Conservation (phyloP, 2,113 vertebrate genomes). For the Cranoglanis bouderius region DNA sequence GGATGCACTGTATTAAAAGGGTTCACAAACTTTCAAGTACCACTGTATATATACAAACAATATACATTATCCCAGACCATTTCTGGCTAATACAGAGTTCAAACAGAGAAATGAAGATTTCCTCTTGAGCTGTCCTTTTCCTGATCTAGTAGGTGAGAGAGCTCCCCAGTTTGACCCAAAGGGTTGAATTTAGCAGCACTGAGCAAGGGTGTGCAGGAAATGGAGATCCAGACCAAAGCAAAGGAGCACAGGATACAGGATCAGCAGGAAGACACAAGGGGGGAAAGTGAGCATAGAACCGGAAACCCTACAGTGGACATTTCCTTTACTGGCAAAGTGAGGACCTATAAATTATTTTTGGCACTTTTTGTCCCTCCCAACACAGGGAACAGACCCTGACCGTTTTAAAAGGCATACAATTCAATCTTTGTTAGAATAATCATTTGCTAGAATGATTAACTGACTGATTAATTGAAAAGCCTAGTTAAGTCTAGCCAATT, state of each 20-base stretch:
- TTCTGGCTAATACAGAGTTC: not conserved
- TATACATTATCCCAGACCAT: not conserved
- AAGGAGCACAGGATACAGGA: conserved; percentile 38
- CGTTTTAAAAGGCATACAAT: not conserved
- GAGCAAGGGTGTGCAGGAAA: conserved; percentile 31
- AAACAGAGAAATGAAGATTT: not conserved
- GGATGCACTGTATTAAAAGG: too few species aligned
- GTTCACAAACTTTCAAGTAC: too few species aligned
- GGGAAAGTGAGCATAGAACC: conserved; percentile 19
- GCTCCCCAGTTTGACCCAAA: not conserved
- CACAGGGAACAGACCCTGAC: not conserved
- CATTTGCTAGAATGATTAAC: not conserved
- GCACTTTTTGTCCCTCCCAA: not conserved
- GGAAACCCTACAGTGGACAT: conserved; percentile 11
- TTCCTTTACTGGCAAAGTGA: conserved; percentile 18
- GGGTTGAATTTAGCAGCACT: not conserved
- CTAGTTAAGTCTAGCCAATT: not conserved
- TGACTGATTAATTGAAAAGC: too few species aligned
- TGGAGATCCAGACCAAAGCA: conserved; percentile 43
- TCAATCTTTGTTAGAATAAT: not conserved
- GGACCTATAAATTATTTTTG: conserved; percentile 27
- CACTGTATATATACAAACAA: not conserved
- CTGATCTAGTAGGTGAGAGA: not conserved
- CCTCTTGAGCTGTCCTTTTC: conserved; percentile 7
- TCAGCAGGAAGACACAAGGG: conserved; percentile 17